These are phyloP conservation scores for Recurvirostra avosetta DNA, from an alignment of 2,113 vertebrate genomes.

Conservation along the genomic window DNA sequence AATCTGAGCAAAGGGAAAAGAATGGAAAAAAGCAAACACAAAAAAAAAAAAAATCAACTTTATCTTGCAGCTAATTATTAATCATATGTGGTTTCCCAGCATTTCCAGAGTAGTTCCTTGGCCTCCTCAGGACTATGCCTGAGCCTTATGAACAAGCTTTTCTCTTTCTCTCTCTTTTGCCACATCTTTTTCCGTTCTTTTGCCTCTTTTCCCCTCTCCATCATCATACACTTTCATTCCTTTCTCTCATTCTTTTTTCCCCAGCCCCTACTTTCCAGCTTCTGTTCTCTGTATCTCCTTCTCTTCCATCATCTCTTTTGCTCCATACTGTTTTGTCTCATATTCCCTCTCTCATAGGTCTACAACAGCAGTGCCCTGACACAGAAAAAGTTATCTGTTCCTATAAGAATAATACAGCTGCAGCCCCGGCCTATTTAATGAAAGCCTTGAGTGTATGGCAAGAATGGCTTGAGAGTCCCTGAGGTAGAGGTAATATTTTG, in stretches of 20 bases:
- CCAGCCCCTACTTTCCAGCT: neutral
- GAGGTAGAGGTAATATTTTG: conserved; percentile 57
- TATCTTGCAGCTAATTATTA: conserved; percentile 33
- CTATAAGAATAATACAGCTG: conserved; percentile 34
- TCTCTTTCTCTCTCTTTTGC: neutral
- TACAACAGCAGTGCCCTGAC: neutral
- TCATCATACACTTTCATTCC: neutral
- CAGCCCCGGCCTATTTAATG: conserved; percentile 52
- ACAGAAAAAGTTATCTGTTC: conserved; percentile 32
- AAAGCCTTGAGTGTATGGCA: conserved; percentile 23
- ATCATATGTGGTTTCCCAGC: neutral
- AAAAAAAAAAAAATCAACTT: neutral
- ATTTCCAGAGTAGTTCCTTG: neutral
- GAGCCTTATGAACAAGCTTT: neutral
- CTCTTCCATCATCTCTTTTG: neutral
- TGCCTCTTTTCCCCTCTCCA: neutral
- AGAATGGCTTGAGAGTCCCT: conserved; percentile 32
- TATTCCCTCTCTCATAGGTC: neutral
- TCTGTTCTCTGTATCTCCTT: neutral
- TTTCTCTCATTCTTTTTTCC: neutral
- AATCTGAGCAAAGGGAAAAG: neutral
- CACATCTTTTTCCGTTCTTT: neutral
- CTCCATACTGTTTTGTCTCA: neutral
- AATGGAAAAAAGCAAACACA: neutral
- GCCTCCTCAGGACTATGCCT: neutral